A percentile compares a stretch with the other conserved stretches of the same genome.
These are phyloP conservation scores for Pollenia griseotomentosa DNA, from an alignment of 2,888 invertebrate species.

Conservation along the genomic window DNA sequence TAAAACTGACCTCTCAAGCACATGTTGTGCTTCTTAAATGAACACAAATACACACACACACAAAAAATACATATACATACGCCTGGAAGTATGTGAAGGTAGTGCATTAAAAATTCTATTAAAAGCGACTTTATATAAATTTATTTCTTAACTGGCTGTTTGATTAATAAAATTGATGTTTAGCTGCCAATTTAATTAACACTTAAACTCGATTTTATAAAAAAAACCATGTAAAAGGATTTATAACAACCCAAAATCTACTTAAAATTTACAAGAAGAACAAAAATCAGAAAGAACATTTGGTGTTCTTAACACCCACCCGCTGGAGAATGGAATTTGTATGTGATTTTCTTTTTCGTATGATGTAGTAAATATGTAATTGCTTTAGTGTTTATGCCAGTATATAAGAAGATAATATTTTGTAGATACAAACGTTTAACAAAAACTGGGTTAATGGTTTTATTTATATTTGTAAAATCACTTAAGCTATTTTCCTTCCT, in stretches of 20 bases:
- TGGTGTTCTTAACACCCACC: not conserved
- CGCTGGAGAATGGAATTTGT: not conserved
- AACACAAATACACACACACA: not conserved
- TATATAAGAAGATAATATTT: conserved; percentile 53
- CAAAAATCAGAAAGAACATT: conserved; percentile 3
- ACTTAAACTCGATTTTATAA: conserved; percentile 41
- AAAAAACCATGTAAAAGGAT: not conserved
- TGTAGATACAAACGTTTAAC: conserved; percentile 55
- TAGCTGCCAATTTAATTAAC: conserved; percentile 60
- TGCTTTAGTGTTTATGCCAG: not conserved
- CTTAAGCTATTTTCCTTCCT: conserved; percentile 64
- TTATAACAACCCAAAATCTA: conserved; percentile 16
- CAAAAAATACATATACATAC: not conserved
- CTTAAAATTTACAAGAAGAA: conserved; percentile 16
- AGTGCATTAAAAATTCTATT: conserved; percentile 56
- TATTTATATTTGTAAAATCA: conserved; percentile 68
- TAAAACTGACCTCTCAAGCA: conserved; percentile 53
- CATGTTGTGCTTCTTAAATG: not conserved
- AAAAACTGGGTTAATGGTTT: conserved; percentile 71
- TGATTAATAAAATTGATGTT: conserved; percentile 51
- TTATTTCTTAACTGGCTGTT: conserved; percentile 30
- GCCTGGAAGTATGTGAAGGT: not conserved
- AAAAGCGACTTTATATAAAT: conserved; percentile 26
- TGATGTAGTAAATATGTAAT: not conserved
- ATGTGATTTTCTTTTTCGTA: not conserved